These are phyloP conservation scores for Campylomormyrus tamandua DNA, from an alignment of 2,113 vertebrate species.

Conservation along the genomic window DNA sequence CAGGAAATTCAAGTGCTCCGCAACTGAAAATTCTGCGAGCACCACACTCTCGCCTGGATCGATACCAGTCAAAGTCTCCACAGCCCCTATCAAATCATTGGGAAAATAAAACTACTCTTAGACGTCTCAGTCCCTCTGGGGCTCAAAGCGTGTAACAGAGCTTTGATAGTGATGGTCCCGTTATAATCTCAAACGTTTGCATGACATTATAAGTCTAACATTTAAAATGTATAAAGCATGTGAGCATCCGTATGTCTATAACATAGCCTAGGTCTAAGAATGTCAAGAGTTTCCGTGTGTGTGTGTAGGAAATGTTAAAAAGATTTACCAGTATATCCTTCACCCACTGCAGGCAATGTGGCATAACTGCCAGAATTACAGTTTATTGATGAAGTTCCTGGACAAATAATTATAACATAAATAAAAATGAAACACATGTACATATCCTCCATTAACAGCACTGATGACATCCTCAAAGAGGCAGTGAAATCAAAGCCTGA, in stretches of 20 bases:
- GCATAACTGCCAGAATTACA: background rate
- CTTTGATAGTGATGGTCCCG: background rate
- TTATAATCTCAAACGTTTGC: background rate
- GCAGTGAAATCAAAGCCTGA: background rate
- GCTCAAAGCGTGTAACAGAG: background rate
- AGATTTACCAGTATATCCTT: constrained; percentile 36
- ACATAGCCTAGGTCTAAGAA: background rate
- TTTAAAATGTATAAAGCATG: background rate
- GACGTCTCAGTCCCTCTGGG: too few relatives aligned
- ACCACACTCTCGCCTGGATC: background rate
- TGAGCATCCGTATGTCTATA: background rate
- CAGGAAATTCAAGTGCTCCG: constrained; percentile 23
- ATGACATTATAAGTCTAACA: background rate
- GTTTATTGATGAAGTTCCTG: constrained; percentile 29
- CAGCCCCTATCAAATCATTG: constrained; percentile 38
- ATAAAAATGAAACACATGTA: background rate
- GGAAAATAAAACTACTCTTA: too few relatives aligned
- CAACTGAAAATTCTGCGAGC: background rate
- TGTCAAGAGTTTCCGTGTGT: background rate
- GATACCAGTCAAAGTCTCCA: constrained; percentile 43
- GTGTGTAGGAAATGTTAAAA: background rate
- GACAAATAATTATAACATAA: background rate
- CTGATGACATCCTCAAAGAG: background rate
- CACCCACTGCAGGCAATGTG: background rate
- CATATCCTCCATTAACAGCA: background rate